These are phyloP conservation scores for Drosophila ambigua DNA, from an alignment of 1,140 invertebrate species.

Conservation along the genomic window DNA sequence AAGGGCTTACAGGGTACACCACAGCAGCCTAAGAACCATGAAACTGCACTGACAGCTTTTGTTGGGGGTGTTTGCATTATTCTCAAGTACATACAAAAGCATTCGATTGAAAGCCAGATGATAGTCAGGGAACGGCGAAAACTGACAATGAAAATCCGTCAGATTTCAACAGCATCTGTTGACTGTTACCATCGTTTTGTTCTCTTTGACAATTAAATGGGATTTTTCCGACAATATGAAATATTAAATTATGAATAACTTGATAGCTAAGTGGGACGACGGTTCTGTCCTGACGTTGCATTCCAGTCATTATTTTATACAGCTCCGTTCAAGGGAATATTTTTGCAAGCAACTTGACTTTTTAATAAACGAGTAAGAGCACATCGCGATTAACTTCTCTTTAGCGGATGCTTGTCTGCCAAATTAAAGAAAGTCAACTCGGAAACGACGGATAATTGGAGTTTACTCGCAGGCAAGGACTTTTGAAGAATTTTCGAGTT, in stretches of 20 bases:
- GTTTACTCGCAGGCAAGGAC: neutral
- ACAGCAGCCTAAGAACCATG: conserved; percentile 29
- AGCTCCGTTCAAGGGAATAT: no score
- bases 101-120: conserved; percentile 35
- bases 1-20: neutral
- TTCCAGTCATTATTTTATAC: no score
- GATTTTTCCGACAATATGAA: conserved; percentile 8
- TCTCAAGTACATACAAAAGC: conserved; percentile 28
- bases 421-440: conserved; percentile 1
- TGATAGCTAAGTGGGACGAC: no score
- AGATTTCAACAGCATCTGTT: conserved; percentile 39
- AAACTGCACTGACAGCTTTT: conserved; percentile 38
- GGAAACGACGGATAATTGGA: neutral
- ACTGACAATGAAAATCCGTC: conserved; percentile 50
- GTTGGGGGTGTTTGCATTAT: conserved; percentile 18
- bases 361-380: no score
- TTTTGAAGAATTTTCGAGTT: conserved; percentile 20
- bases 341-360: no score
- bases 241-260: no score
- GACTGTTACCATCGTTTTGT: conserved; percentile 7
- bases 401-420: neutral
- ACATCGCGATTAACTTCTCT: neutral
- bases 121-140: conserved; percentile 7
- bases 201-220: conserved; percentile 11
- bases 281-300: no score